Conservation (phyloP, 2,888 invertebrate genomes). For the Seladonia tumulorum region DNA sequence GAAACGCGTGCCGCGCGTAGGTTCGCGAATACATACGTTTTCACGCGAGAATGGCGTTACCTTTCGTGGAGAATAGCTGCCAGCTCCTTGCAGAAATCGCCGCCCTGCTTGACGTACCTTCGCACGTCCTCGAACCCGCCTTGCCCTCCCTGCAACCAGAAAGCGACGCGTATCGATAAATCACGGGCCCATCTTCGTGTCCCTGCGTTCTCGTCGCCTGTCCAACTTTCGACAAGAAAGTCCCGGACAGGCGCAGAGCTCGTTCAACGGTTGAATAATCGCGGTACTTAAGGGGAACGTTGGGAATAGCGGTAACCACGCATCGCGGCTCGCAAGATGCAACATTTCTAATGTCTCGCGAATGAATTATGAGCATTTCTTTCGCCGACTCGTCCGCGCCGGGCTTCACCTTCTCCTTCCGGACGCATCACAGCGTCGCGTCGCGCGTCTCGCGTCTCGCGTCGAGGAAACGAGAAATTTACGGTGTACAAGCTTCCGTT, state of each 20-base stretch:
- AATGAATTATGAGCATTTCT: slow-evolving; percentile 47
- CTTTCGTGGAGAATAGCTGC: slow-evolving; percentile 95
- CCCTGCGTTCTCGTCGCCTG: neutral
- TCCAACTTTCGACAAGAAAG: slow-evolving; percentile 12
- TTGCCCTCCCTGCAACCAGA: slow-evolving; percentile 89
- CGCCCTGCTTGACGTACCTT: slow-evolving; percentile 96
- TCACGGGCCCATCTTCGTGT: neutral
- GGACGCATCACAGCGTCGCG: neutral
- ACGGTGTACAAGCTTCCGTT: slow-evolving; percentile 24
- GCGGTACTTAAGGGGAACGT: slow-evolving; percentile 39
- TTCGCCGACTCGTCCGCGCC: neutral
- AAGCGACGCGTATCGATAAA: neutral
- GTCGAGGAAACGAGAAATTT: slow-evolving; percentile 3
- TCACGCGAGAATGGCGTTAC: slow-evolving; percentile 84
- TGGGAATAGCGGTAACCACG: slow-evolving; percentile 74
- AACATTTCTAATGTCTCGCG: slow-evolving; percentile 56
- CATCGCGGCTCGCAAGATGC: slow-evolving; percentile 63
- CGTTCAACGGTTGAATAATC: slow-evolving; percentile 61
- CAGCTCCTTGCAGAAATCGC: slow-evolving; percentile 97
- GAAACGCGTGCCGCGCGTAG: neutral
- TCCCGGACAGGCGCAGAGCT: neutral
- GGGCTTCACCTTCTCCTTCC: neutral
- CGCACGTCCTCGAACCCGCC: slow-evolving; percentile 97
- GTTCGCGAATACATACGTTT: neutral
- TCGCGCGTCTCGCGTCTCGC: too few species aligned